These are phyloP conservation scores for Drosophila paulistorum DNA, from an alignment of 1,140 invertebrate genomes.

Conservation along the genomic window DNA sequence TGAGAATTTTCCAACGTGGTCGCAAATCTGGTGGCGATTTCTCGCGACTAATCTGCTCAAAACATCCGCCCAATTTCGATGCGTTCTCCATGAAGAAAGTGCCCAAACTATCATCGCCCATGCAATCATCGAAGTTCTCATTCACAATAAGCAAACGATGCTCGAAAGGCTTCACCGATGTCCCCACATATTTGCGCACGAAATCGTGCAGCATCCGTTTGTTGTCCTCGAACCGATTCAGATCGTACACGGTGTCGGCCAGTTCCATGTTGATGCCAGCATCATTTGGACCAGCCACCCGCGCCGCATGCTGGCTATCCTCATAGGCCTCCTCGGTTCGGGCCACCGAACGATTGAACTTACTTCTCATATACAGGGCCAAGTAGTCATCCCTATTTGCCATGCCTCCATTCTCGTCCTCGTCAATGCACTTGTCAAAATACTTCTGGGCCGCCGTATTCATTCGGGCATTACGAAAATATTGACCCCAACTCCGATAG, in stretches of 20 bases:
- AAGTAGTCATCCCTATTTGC: neutral
- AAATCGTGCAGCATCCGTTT: slow-evolving; percentile 58
- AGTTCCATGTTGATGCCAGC: slow-evolving; percentile 39
- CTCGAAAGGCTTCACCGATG: slow-evolving; percentile 44
- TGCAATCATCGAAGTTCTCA: slow-evolving; percentile 62
- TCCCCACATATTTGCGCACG: slow-evolving; percentile 38
- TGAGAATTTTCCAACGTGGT: slow-evolving; percentile 53
- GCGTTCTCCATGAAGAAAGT: slow-evolving; percentile 57
- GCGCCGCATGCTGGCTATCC: slow-evolving; percentile 27
- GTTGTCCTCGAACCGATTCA: slow-evolving; percentile 70
- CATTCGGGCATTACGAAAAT: slow-evolving; percentile 18
- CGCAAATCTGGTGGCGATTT: slow-evolving; percentile 12
- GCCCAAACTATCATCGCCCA: slow-evolving; percentile 49
- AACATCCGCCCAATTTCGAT: slow-evolving; percentile 27
- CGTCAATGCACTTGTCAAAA: slow-evolving; percentile 46
- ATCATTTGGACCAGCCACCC: neutral
- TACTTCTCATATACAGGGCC: slow-evolving; percentile 45
- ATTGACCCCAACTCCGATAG: slow-evolving; percentile 58
- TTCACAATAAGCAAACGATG: slow-evolving; percentile 55
- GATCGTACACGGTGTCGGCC: slow-evolving; percentile 62
- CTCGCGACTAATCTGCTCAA: slow-evolving; percentile 32
- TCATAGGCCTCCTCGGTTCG: slow-evolving; percentile 17
- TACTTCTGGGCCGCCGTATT: slow-evolving; percentile 35
- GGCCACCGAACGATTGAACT: slow-evolving; percentile 48
- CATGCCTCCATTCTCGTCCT: neutral